Conservation (phyloP, 30 jellyfish, hydroid and myxozoan species). For the Mastigias papua region DNA sequence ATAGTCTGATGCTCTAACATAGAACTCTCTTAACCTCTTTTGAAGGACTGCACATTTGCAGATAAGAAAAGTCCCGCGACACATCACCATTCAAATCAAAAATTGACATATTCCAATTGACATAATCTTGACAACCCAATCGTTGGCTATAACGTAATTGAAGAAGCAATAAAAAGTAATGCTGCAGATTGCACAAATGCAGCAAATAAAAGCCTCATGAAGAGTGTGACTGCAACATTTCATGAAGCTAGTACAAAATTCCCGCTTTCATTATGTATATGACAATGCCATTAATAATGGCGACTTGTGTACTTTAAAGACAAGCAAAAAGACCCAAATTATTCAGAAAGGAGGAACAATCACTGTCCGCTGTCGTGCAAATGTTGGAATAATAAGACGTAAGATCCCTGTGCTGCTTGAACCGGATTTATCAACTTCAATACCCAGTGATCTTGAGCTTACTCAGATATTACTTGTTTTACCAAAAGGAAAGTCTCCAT, state of each 20-base stretch:
- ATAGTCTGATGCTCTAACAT: too few relatives aligned
- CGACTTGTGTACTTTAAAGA: slow-evolving; percentile 26
- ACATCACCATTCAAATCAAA: too few relatives aligned
- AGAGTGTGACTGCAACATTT: slow-evolving; percentile 17
- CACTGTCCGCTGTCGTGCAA: slow-evolving; percentile 5
- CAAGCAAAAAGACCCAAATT: slow-evolving; percentile 26
- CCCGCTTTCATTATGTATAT: slow-evolving; percentile 25
- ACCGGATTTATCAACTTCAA: neutral
- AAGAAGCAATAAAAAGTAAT: neutral
- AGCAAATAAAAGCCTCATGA: neutral
- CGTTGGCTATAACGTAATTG: neutral
- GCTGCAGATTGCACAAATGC: neutral
- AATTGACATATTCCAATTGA: too few relatives aligned
- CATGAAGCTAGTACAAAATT: neutral
- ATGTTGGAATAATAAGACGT: slow-evolving; percentile 7
- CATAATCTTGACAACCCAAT: neutral
- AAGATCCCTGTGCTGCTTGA: slow-evolving; percentile 4
- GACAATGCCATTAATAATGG: slow-evolving; percentile 29
- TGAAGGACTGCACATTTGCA: too few relatives aligned
- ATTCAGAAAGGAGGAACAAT: slow-evolving; percentile 10
- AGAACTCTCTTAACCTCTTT: too few relatives aligned
- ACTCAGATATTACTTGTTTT: slow-evolving; percentile 4
- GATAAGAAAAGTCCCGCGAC: too few relatives aligned
- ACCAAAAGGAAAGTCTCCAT: slow-evolving; percentile 8
- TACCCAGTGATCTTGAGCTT: slow-evolving; percentile 4